phyloP scores from a whole-genome alignment of 53 echinoderm and acorn worm species.

The Temnopleurus reevesii region DNA sequence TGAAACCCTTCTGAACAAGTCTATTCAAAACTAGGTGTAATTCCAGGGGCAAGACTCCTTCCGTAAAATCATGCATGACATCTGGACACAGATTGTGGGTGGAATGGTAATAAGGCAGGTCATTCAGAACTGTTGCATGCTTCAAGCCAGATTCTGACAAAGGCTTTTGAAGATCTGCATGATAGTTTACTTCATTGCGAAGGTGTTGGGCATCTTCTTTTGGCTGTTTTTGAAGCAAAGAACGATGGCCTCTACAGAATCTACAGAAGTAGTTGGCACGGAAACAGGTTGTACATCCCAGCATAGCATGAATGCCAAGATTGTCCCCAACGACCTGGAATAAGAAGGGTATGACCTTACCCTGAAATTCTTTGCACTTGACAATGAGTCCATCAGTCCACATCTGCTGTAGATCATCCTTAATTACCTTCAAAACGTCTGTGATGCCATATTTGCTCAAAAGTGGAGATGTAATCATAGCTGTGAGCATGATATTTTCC shows the following conservation, averaged over 20 bases:
- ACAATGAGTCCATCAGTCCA: slow-evolving; percentile 4
- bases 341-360: neutral
- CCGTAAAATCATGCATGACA: neutral
- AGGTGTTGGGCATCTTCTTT: neutral
- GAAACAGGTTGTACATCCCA: slow-evolving; percentile 16
- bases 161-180: neutral
- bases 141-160: neutral
- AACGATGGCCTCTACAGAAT: slow-evolving; percentile 27
- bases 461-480: slow-evolving; percentile 15
- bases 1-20: neutral
- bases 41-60: neutral
- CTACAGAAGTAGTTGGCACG: slow-evolving; percentile 33
- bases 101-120: neutral
- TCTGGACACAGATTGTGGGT: neutral
- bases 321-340: slow-evolving; percentile 23
- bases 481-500: slow-evolving; percentile 41
- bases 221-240: slow-evolving; percentile 10
- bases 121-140: neutral
- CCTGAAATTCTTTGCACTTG: slow-evolving; percentile 5
- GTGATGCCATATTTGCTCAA: slow-evolving; percentile 30
- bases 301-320: slow-evolving; percentile 37
- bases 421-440: neutral
- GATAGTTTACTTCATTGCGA: neutral
- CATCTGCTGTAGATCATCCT: slow-evolving; percentile 23
- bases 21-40: neutral